Base-by-base conservation (phyloP, 2,797 vertebrate species). In the Falco novaeseelandiae region DNA sequence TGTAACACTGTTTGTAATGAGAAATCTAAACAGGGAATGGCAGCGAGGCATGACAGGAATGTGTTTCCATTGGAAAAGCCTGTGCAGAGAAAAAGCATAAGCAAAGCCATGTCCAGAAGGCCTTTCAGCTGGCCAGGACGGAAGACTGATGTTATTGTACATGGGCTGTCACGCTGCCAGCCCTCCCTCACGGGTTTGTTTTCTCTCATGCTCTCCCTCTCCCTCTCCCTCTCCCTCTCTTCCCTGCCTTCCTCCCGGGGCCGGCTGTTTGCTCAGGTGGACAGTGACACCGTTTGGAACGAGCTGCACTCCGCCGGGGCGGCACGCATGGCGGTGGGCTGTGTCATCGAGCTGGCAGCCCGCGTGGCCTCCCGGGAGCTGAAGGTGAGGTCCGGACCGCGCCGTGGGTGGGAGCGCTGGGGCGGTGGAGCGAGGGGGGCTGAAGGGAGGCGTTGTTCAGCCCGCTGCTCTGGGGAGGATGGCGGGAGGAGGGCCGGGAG, bases 131-230 rank as follows among this genome's bases (percentile, higher is more conserved):
- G 98, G 98, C 99, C 98, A 97, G 98, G 98, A 97, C 98, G 98
- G 99, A 99, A 99, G 99, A 99, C 99, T 99, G 99, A 99, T 99
- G 99, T 99, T 99, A 99, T 99, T 99, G 98, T 99, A 99, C 98
- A 98, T 95, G 98, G 98, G 97, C 98, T 98, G 98, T 99, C 99
- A 98, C 97, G 97, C 98, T 98, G 99, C 99, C 99, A 99, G 98
- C 98, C 98, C 98, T 98, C 98, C 98, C 98, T 99, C 98, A 98
- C 97, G 97, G 98, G 98, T 99, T 98, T 99, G 98, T 98, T 98
- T 98, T 98, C 97, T 98, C 98, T 98, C 93, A 96, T 98, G 95
- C 95, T 95, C 93, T 97, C 93, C 93, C 67, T 96, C 91, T 97
- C 74, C 65, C 96, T 97, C 96, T 97, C 91, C 48, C 62, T 83